Evolutionary conservation across 2,113 vertebrate species (phyloP).

Genomic region (Alethe diademata): DNA sequence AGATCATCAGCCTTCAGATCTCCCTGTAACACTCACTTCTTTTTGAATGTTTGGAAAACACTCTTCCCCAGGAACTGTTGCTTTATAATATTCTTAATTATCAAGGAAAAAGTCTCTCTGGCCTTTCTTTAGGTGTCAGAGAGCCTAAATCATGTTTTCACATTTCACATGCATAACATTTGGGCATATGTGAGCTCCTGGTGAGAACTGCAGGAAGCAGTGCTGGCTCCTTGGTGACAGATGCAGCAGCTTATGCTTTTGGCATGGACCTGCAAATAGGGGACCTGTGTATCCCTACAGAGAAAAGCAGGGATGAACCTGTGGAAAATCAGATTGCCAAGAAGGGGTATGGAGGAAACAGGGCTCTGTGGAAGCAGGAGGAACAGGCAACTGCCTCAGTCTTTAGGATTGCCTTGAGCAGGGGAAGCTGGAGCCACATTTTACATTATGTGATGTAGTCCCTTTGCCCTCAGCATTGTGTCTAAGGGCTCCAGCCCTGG

Average conservation of each 20-base stretch:
- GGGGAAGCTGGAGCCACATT: neutral
- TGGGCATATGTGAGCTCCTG: neutral
- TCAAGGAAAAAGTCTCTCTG: neutral
- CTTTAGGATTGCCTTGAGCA: neutral
- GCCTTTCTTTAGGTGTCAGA: neutral
- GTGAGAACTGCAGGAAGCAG: neutral
- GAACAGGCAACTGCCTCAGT: neutral
- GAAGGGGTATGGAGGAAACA: neutral
- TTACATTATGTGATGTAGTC: neutral
- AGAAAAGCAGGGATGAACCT: neutral
- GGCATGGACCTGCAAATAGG: neutral
- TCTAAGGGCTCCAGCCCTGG: neutral
- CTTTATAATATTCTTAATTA: neutral
- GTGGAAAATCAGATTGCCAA: neutral
- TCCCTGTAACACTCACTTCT: neutral
- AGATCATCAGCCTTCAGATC: neutral
- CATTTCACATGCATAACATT: neutral
- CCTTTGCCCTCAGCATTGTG: neutral
- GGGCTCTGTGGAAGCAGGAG: neutral
- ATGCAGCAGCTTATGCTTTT: neutral
- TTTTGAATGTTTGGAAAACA: neutral
- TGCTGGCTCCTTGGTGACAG: neutral
- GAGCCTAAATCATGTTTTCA: neutral
- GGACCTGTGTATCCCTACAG: neutral
- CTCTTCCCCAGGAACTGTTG: neutral